Evolutionary conservation across 2,888 invertebrate species (phyloP), one percentile per base, ranked within the genome.

Genomic region (Metallyticus violacea): DNA sequence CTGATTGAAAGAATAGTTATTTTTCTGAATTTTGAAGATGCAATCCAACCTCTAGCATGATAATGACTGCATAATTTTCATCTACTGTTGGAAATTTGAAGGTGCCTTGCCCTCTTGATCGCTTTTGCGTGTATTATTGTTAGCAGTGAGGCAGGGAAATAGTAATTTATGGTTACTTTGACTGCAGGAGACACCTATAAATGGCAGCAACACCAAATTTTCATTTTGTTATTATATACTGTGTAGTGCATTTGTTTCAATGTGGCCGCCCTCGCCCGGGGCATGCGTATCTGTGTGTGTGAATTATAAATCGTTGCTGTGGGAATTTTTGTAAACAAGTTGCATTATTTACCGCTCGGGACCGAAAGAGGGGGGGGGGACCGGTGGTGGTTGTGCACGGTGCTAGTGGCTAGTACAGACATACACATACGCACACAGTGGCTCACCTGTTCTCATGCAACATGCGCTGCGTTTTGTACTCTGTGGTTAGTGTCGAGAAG

Each of bases 251-350:
- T 29, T 79, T 27, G 79, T 26, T 79, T 79, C 28, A 6, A 25
- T 26, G 15, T 26, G 27, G 27, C 27, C 29, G 81, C 5, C 26
- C 30, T 82, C 15, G 76, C 26, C 22, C 7, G 76, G 25, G 76
- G 26, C 26, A 9, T 62, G 22, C 40, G 15, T 81, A 29, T 81
- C 30, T 81, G 62, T 81, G 81, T 81, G 26, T 78, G 30, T 86
- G 86, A 81, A 86, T 86, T 85, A 81, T 86, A 86, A 30, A 86
- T 86, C 28, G 30, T 77, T 77, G 25, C 40, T 76, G 86, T 86
- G 86, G 86, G 86, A 81, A 81, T 81, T 86, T 80, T 81, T 86
- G 81, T 86, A 78, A 81, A 86, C 86, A 86, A 77, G 77, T 77
- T 81, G 86, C 81, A 86, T 86, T 86, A 86, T 86, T 86, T 78